Evolutionary conservation across 2,888 invertebrate genomes (phyloP).

Genomic region (Alloplasta piceator): DNA sequence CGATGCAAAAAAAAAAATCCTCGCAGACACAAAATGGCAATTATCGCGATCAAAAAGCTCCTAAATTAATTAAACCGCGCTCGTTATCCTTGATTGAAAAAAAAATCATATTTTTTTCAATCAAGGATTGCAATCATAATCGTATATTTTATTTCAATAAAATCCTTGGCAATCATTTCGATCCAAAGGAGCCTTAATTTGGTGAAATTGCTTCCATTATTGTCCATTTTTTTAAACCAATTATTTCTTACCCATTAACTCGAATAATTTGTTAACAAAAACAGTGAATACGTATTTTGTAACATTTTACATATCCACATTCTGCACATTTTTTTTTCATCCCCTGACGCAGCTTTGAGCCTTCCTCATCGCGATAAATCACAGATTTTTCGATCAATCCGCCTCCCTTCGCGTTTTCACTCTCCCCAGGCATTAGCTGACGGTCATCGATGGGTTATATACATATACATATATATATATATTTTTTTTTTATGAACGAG

Average conservation of each 20-base stretch:
- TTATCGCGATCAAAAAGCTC: conserved; percentile 27
- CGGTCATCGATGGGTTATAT: conserved; percentile 14
- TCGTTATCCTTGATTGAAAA: neutral
- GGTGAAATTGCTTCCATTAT: too few relatives aligned
- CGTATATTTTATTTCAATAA: too few relatives aligned
- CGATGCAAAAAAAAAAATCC: conserved; percentile 19
- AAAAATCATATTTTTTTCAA: neutral
- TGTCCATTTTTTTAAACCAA: neutral
- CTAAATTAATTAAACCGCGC: neutral
- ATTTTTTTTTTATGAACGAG: conserved; percentile 1
- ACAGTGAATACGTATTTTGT: too few relatives aligned
- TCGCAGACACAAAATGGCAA: conserved; percentile 25
- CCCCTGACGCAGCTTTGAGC: conserved; percentile 43
- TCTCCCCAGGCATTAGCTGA: conserved; percentile 1
- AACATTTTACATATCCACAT: neutral
- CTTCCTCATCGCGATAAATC: conserved; percentile 62
- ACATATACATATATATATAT: too few relatives aligned
- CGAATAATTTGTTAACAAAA: too few relatives aligned
- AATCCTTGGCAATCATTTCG: neutral
- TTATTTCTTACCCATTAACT: neutral
- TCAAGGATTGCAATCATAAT: too few relatives aligned
- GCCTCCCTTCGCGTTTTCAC: conserved; percentile 14
- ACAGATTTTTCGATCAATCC: conserved; percentile 46
- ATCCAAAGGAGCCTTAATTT: too few relatives aligned
- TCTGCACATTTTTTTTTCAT: conserved; percentile 22